Evolutionary conservation across 2,888 invertebrate species (phyloP).

Genomic region (Scelioninae gen. 2): DNA sequence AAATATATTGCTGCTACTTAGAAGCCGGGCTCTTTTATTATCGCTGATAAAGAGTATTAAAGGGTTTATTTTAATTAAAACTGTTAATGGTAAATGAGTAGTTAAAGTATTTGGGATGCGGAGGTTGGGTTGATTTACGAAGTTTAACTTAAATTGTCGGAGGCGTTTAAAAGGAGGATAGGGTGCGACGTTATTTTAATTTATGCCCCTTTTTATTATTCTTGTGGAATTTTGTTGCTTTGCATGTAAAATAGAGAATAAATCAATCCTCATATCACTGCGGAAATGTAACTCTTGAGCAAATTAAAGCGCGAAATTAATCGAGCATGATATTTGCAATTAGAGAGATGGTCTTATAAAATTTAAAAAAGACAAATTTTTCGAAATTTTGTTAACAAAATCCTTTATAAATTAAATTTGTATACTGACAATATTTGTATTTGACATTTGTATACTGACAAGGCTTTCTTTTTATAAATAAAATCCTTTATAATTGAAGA

Average conservation of each 20-base stretch:
- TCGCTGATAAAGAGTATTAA: constrained; percentile 52
- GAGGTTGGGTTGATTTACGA: constrained; percentile 40
- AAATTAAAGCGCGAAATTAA: neutral
- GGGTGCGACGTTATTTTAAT: constrained; percentile 36
- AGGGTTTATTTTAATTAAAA: constrained; percentile 57
- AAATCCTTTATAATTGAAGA: too few species aligned
- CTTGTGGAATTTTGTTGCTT: constrained; percentile 19
- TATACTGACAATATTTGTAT: too few species aligned
- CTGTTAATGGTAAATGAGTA: constrained; percentile 54
- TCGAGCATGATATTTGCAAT: too few species aligned
- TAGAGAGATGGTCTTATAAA: too few species aligned
- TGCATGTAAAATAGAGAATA: neutral
- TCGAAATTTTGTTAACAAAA: too few species aligned
- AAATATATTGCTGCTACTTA: constrained; percentile 52
- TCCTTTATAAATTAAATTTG: too few species aligned
- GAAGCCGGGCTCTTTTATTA: constrained; percentile 40
- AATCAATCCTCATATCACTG: neutral
- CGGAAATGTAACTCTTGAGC: neutral
- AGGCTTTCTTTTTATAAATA: too few species aligned
- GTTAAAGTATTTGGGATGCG: constrained; percentile 45
- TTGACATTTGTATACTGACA: too few species aligned
- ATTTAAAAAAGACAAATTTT: constrained; percentile 19
- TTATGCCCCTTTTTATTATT: constrained; percentile 26
- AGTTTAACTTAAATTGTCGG: constrained; percentile 50
- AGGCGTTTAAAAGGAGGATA: constrained; percentile 22